Percentiles rank a stretch among this genome's conserved stretches.
Evolutionary conservation across 1,140 invertebrate species (phyloP).

Genomic region (Globodera rostochiensis): DNA sequence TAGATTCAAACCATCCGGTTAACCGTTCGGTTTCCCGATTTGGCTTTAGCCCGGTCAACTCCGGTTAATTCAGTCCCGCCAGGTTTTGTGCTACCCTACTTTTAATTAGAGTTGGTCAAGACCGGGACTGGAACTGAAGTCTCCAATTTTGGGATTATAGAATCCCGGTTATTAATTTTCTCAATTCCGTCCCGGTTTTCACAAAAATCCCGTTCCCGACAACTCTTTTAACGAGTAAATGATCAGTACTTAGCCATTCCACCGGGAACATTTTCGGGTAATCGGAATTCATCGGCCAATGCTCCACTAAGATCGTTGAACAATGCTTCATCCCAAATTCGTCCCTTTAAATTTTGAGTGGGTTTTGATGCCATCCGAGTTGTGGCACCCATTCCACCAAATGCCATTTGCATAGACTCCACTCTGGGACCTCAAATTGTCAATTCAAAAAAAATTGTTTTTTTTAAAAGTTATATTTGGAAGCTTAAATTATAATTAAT

Average conservation of each 20-base stretch:
- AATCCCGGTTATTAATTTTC: too few species aligned
- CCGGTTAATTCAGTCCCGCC: too few species aligned
- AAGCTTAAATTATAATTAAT: not conserved
- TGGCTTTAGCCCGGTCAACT: not conserved
- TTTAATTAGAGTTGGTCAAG: too few species aligned
- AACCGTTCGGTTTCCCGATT: not conserved
- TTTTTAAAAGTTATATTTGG: not conserved
- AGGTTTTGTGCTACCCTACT: too few species aligned
- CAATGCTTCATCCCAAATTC: conserved; percentile 76
- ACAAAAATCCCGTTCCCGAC: too few species aligned
- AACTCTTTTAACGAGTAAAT: too few species aligned
- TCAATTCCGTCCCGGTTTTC: too few species aligned
- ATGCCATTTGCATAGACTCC: conserved; percentile 75
- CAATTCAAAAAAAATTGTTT: too few species aligned
- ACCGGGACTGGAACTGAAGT: too few species aligned
- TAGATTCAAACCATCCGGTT: too few species aligned
- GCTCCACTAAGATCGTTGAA: conserved; percentile 73
- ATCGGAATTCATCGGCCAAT: conserved; percentile 77
- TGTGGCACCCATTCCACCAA: conserved; percentile 86
- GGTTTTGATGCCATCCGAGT: conserved; percentile 79
- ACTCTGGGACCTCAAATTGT: conserved; percentile 67
- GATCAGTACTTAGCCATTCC: conserved; percentile 74
- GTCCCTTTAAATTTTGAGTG: conserved; percentile 68
- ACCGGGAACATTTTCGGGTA: conserved; percentile 80
- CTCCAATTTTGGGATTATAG: too few species aligned